Conservation (phyloP, 37 sponge, comb jelly and placozoan genomes). For the Aphrocallistes beatrix region DNA sequence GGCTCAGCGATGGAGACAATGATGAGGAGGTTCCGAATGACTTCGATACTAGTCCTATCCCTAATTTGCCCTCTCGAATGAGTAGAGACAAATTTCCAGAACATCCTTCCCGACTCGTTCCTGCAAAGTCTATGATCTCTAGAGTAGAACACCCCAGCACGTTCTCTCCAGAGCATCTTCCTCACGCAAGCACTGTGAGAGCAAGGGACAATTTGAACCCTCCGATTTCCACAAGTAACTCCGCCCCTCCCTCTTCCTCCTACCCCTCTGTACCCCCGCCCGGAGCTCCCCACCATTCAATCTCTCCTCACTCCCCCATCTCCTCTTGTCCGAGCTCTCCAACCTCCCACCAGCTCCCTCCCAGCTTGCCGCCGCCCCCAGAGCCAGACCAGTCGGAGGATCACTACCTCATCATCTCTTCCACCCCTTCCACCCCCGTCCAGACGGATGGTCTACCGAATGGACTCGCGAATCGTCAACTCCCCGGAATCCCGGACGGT, state of each 20-base stretch:
- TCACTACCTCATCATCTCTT: no score
- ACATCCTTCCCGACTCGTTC: not conserved
- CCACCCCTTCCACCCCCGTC: no score
- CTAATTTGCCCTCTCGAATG: not conserved
- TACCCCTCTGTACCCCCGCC: not conserved
- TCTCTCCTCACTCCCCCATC: not conserved
- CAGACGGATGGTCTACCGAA: no score
- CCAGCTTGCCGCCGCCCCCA: no score
- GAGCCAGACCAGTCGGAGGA: no score
- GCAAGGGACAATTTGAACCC: not conserved
- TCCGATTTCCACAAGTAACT: not conserved
- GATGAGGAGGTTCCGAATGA: constrained; percentile 6
- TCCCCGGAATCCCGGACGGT: no score
- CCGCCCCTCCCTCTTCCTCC: not conserved
- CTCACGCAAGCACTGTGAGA: not conserved
- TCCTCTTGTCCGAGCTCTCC: not conserved
- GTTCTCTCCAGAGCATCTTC: not conserved
- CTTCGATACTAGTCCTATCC: not conserved
- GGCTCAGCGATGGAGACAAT: not conserved
- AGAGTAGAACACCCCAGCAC: not conserved
- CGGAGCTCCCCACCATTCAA: not conserved
- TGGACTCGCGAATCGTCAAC: no score
- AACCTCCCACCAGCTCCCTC: no score
- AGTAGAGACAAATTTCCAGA: not conserved
- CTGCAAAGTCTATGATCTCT: not conserved